A percentile compares a stretch with the other conserved stretches of the same genome.
Conservation (phyloP, 2,113 vertebrate species). For the Chiloscyllium plagiosum region DNA sequence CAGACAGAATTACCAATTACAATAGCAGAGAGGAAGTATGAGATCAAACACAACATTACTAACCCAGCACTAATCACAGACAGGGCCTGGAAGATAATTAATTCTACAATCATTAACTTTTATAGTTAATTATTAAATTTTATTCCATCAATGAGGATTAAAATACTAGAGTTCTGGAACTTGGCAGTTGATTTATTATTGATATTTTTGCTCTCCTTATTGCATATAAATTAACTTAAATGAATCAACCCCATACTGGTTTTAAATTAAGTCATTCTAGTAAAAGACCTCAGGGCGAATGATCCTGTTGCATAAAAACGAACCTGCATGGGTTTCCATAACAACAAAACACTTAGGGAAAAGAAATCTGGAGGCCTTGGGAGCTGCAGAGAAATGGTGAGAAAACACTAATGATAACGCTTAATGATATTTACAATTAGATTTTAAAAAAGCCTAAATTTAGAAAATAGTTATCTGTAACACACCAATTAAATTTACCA, state of each 20-base stretch:
- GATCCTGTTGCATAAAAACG: neutral
- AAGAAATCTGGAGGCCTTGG: neutral
- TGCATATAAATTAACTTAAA: conserved; percentile 34
- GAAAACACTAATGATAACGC: neutral
- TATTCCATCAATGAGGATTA: conserved; percentile 27
- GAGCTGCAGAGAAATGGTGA: neutral
- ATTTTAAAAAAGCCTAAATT: neutral
- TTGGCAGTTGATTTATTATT: conserved; percentile 35
- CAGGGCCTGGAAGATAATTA: neutral
- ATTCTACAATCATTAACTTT: conserved; percentile 31
- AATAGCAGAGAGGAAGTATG: neutral
- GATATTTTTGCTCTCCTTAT: conserved; percentile 28
- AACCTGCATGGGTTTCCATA: conserved; percentile 25
- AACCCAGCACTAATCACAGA: neutral
- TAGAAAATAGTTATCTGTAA: neutral
- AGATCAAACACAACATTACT: neutral
- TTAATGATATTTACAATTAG: neutral
- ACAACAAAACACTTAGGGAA: conserved; percentile 27
- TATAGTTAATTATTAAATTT: conserved; percentile 32
- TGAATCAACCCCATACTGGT: conserved; percentile 17
- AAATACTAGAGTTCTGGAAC: conserved; percentile 27
- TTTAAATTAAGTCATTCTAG: conserved; percentile 33
- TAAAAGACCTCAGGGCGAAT: conserved; percentile 15
- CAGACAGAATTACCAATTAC: conserved; percentile 7
- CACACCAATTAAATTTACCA: neutral